Base-by-base conservation (phyloP, 2,113 vertebrate species). In the Salvelinus alpinus region DNA sequence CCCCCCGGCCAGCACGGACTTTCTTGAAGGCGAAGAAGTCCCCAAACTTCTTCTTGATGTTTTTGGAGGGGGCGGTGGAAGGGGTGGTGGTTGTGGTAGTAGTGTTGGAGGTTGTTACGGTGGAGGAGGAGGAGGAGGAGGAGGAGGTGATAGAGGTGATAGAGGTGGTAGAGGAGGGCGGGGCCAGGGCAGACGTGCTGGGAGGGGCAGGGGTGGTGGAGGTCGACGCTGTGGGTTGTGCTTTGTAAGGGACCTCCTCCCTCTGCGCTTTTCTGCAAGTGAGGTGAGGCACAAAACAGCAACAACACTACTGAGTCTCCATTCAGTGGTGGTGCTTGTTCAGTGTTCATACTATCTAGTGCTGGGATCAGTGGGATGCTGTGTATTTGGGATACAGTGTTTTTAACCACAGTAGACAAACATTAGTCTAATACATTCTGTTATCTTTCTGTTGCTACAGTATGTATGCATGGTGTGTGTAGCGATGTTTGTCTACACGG, bases 21-120 rank as follows among this genome's bases (percentile, higher is more conserved):
- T 95, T 97, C 93, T 96, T 98, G 92, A 99, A 98, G 86, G 95
- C 95, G 85, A 99, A 99, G 89, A 99, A 95, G 84, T 95, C 96
- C 51, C 97, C 96, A 18, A 98, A 95, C 91, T 97, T 99, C 94
- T 97, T 98, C 89, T 97, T 96, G 84, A 98, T 94, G 82, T 96
- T 97, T 85, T 96, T 96, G 76, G 96, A 91, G 44, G 95, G 87
- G 2, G 93, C 90, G 70, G 94, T 82, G 77, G 85, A 64, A 73
- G 85, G 80, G 74, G 84, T 78, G 79, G 84, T 74, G 3, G 38
- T 44, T 44, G 94, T 82, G 77, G 85, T 65, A 73, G 85, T 79
- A 72, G 84, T 77, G 78, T 84, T 74, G 3, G 83, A 65, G 69
- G 78, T 72, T 62, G 69, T 76, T 54, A 54, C 4, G 16, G 16